Conservation (phyloP, 2,888 invertebrate genomes). For the Caenorhabditis uteleia region DNA sequence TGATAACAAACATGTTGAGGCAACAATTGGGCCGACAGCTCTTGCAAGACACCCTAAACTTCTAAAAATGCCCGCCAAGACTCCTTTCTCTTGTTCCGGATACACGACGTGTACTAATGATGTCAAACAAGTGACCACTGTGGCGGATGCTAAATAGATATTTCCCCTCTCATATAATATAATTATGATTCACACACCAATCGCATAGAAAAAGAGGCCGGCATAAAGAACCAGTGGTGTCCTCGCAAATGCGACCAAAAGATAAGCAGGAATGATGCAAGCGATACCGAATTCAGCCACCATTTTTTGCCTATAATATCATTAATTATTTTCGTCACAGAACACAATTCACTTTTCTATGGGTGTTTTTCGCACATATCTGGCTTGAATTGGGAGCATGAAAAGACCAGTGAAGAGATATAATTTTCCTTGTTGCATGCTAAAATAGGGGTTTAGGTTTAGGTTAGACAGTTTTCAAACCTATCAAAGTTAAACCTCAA, state of each 20-base stretch:
- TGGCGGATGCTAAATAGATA: constrained; percentile 74
- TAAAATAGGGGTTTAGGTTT: constrained; percentile 69
- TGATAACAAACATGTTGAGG: constrained; percentile 79
- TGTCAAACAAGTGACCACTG: constrained; percentile 93
- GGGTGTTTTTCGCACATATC: constrained; percentile 83
- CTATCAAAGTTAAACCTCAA: constrained; percentile 84
- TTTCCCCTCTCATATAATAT: background rate
- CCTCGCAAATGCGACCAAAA: constrained; percentile 82
- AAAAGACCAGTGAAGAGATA: constrained; percentile 89
- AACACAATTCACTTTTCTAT: constrained; percentile 73
- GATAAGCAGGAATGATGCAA: constrained; percentile 85
- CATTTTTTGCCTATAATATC: constrained; percentile 50
- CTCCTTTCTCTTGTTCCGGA: constrained; percentile 82
- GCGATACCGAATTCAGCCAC: constrained; percentile 76
- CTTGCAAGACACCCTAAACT: constrained; percentile 92
- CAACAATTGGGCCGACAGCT: constrained; percentile 86
- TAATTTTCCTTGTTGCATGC: constrained; percentile 97
- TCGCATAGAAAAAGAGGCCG: constrained; percentile 85
- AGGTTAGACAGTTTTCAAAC: constrained; percentile 41
- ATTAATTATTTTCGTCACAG: constrained; percentile 2
- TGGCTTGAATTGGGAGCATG: constrained; percentile 88
- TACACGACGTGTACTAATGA: constrained; percentile 87
- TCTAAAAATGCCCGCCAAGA: constrained; percentile 89
- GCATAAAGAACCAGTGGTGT: constrained; percentile 77
- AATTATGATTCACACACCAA: constrained; percentile 78